These are phyloP conservation scores for Hirtodrosophila duncani DNA, from an alignment of 2,888 invertebrate genomes.

Conservation along the genomic window DNA sequence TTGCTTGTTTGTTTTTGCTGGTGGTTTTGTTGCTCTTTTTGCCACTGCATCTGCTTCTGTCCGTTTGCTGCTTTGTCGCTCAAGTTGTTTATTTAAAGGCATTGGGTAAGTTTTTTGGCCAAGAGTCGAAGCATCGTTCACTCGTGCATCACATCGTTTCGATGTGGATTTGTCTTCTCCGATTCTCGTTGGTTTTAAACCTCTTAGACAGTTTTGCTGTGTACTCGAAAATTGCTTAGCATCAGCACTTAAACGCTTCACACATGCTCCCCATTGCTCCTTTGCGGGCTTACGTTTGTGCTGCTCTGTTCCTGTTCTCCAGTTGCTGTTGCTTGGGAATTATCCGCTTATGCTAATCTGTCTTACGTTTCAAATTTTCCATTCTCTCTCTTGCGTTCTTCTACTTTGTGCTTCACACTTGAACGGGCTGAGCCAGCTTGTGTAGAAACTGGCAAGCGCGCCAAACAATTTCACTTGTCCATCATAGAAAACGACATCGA, in stretches of 20 bases:
- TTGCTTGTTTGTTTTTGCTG: constrained; percentile 1
- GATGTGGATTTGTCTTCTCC: constrained; percentile 14
- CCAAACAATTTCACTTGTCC: too few species aligned
- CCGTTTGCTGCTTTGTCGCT: constrained; percentile 18
- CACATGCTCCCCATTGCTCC: constrained; percentile 39
- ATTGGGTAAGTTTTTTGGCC: too few species aligned
- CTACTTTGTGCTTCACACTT: constrained; percentile 28
- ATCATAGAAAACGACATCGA: constrained; percentile 13
- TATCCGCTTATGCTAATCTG: constrained; percentile 72
- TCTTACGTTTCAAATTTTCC: constrained; percentile 53
- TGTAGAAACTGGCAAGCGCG: constrained; percentile 19
- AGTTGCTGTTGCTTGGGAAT: constrained; percentile 35
- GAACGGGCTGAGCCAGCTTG: constrained; percentile 57
- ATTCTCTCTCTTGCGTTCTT: constrained; percentile 8
- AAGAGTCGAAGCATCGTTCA: constrained; percentile 6
- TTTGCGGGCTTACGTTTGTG: constrained; percentile 1
- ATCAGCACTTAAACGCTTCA: constrained; percentile 53
- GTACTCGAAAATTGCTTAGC: constrained; percentile 33
- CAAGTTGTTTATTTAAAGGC: constrained; percentile 19
- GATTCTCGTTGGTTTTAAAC: too few species aligned
- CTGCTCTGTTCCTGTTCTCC: constrained; percentile 14
- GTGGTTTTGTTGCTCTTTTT: constrained; percentile 8
- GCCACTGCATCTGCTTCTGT: constrained; percentile 5
- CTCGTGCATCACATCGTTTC: constrained; percentile 14
- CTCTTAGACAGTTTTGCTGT: constrained; percentile 19